phyloP scores from a whole-genome alignment of 2,888 invertebrate species.

The Napeogenes inachia region DNA sequence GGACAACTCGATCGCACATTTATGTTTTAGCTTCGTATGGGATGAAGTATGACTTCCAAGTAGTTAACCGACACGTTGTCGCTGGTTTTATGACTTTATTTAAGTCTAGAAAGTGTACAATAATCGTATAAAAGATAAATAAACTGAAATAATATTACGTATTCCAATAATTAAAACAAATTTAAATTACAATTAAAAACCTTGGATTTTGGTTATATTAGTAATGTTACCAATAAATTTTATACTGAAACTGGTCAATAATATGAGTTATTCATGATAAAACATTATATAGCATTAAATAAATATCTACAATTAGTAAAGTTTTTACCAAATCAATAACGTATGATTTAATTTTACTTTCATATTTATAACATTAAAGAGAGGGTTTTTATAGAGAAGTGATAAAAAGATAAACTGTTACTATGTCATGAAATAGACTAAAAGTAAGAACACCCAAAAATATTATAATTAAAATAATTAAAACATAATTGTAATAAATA shows the following conservation, averaged over 20 bases:
- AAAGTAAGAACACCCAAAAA: too few species aligned
- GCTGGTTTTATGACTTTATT: background rate
- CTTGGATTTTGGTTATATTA: background rate
- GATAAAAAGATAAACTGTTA: too few species aligned
- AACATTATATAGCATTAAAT: conserved; percentile 19
- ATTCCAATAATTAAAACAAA: too few species aligned
- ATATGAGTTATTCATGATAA: background rate
- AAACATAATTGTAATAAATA: too few species aligned
- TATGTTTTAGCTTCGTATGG: conserved; percentile 22
- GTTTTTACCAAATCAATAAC: too few species aligned
- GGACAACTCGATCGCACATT: conserved; percentile 26
- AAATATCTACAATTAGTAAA: conserved; percentile 43
- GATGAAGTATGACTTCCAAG: conserved; percentile 20
- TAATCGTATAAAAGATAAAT: too few species aligned
- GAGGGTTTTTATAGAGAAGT: too few species aligned
- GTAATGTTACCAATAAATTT: too few species aligned
- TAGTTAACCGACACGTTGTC: conserved; percentile 6
- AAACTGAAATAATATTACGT: background rate
- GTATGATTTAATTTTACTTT: too few species aligned
- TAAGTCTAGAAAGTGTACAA: background rate
- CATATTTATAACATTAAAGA: too few species aligned
- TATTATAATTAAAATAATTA: too few species aligned
- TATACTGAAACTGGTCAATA: background rate
- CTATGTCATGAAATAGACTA: too few species aligned
- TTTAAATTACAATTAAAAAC: background rate